These are phyloP conservation scores for Spisula subtruncata DNA, from an alignment of 2,888 invertebrate species.

Conservation along the genomic window DNA sequence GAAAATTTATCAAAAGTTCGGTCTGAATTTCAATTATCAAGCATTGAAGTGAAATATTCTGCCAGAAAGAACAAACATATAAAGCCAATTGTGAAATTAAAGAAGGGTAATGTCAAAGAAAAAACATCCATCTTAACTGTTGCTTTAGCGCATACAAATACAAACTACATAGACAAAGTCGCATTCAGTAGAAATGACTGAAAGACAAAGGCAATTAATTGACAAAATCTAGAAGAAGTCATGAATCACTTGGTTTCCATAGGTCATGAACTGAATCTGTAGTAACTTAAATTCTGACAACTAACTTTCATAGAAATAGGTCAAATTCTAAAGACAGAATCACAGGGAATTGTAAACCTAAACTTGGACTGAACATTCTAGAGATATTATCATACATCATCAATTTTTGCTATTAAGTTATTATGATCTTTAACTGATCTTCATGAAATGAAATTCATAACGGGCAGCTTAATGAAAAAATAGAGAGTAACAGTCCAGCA, in stretches of 20 bases:
- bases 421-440: too few species aligned
- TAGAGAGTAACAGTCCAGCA: too few species aligned
- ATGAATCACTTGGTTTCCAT: neutral
- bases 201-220: neutral
- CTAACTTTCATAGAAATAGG: too few species aligned
- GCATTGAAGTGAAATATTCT: neutral
- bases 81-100: neutral
- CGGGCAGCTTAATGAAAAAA: too few species aligned
- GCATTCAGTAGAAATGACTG: slow-evolving; percentile 1
- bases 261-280: neutral
- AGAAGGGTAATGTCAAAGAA: neutral
- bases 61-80: neutral
- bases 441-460: too few species aligned
- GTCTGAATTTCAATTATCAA: slow-evolving; percentile 20
- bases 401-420: too few species aligned
- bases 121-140: neutral
- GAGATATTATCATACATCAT: too few species aligned
- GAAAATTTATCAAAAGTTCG: too few species aligned
- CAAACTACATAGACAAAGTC: neutral
- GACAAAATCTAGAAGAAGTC: neutral
- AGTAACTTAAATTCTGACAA: too few species aligned
- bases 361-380: too few species aligned
- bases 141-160: neutral
- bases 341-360: too few species aligned
- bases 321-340: too few species aligned